Evolutionary conservation across 1,140 invertebrate genomes (phyloP), one percentile per base, ranked within the genome.

Genomic region (Gerris buenoi): DNA sequence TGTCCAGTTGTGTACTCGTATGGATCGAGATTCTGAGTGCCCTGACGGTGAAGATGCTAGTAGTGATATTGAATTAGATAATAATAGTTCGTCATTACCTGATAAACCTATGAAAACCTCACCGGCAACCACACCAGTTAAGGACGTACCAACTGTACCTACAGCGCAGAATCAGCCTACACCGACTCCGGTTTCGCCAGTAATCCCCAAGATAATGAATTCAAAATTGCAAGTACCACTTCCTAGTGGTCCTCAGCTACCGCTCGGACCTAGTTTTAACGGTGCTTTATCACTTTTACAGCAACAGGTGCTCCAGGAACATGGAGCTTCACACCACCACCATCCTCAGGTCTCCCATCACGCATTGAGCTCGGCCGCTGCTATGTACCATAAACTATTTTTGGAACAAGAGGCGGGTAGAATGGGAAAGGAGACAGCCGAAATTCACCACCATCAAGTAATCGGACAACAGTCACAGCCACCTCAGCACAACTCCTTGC

Each of bases 1-100:
- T 76, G 83, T 88, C 72, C 88, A 93, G 75, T 79, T 93, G 70
- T 91, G 88, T 76, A 90, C 86, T 74, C 81, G 89, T 73, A 89
- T 91, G 84, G 88, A 90, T 71, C 86, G 88, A 73, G 82, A 82
- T 66, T 81, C 79, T 25, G 86, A 88, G 65, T 83, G 82, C n/a
- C 83, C 85, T 71, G 85, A 88, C 73, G 84, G 86, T 67, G 86
- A 88, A 71, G 88, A 89, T 72, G 83, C 84, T 63, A 81, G 79
- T 71, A 85, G 84, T 80, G 84, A 88, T 74, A 79, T 85, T 71
- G 84, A 88, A 75, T 80, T 82, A 69, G 81, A 77, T 64, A 81
- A 82, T 23, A 81, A 83, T 29, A 76, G 73, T 68, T 65, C 68
- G 27, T 65, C 69, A 10, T 62, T 81, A 67, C 75, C 81, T 60